Evolutionary conservation across 2,888 invertebrate species (phyloP).

Genomic region (Pemphredon lugubris): DNA sequence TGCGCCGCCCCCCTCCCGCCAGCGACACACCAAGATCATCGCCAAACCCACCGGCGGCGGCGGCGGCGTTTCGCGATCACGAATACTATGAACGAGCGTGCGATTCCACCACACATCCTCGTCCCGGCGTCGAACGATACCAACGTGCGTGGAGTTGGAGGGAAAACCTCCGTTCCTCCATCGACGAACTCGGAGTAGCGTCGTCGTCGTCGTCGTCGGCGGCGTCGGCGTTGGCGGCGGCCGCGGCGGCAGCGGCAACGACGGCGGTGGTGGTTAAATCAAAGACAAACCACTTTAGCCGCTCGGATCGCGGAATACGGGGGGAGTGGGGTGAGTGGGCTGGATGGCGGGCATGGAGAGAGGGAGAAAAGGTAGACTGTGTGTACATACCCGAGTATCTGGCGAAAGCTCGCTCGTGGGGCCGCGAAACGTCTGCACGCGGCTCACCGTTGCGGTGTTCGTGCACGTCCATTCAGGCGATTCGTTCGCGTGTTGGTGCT

Average conservation of each 20-base stretch:
- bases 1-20: constrained; percentile 46
- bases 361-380: constrained; percentile 56
- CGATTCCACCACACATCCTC: constrained; percentile 52
- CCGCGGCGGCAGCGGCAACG: constrained; percentile 37
- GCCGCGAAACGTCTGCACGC: constrained; percentile 67
- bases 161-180: constrained; percentile 60
- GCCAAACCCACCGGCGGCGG: constrained; percentile 49
- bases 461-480: constrained; percentile 58
- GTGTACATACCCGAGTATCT: constrained; percentile 73
- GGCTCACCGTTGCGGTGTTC: constrained; percentile 49
- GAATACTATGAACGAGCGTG: constrained; percentile 40
- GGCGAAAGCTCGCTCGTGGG: constrained; percentile 69
- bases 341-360: constrained; percentile 19
- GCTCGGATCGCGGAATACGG: constrained; percentile 71
- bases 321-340: constrained; percentile 35
- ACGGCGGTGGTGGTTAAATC: constrained; percentile 76
- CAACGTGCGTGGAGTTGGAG: constrained; percentile 45
- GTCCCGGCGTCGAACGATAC: constrained; percentile 43
- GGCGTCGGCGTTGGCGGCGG: constrained; percentile 46
- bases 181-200: constrained; percentile 34
- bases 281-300: constrained; percentile 80
- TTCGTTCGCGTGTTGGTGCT: no score
- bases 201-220: constrained; percentile 8
- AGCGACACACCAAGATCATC: constrained; percentile 50
- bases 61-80: constrained; percentile 54